Base-by-base conservation (phyloP, 2,113 vertebrate species). In the Strix uralensis region DNA sequence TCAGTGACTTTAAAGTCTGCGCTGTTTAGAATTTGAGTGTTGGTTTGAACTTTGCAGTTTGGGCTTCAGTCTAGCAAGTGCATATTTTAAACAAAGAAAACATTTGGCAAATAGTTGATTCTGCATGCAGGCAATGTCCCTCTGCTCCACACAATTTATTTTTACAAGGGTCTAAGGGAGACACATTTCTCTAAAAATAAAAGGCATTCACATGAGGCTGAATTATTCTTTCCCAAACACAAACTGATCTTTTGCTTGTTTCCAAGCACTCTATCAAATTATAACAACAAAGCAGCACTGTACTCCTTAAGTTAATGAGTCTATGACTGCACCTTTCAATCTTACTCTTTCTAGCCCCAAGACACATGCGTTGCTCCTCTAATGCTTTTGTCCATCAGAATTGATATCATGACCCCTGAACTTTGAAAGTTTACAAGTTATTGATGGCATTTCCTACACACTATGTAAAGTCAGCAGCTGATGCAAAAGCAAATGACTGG, bases 21-120 rank as follows among this genome's bases (percentile, higher is more conserved):
- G 13, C 89, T 96, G 92, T 92, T 97, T 97, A 94, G 89, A 92
- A 97, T 95, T 92, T 95, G 84, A 94, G 94, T 96, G 96, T 95
- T 96, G 95, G 89, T 96, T 96, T 96, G 95, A 96, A 97, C 97
- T 97, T 97, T 97, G 95, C 96, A 96, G 96, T 96, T 97, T 92
- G 81, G 95, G 95, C 95, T 96, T 95, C 96, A 95, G 92, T 97
- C 96, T 97, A 97, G 91, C 96, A 95, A 97, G 95, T 97, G 97
- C 94, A 95, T 96, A 97, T 95, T 96, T 97, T 96, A 96, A 96
- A 97, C 95, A 97, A 97, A 97, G 91, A 96, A 97, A 97, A 97
- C 91, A 96, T 97, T 97, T 95, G 94, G 92, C 89, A 97, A 96
- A 97, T 87, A 96, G 91, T 96, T 95, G 95, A 97, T 95, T 95